phyloP scores from a whole-genome alignment of 2,797 vertebrate species.

The Crenuchus spilurus region DNA sequence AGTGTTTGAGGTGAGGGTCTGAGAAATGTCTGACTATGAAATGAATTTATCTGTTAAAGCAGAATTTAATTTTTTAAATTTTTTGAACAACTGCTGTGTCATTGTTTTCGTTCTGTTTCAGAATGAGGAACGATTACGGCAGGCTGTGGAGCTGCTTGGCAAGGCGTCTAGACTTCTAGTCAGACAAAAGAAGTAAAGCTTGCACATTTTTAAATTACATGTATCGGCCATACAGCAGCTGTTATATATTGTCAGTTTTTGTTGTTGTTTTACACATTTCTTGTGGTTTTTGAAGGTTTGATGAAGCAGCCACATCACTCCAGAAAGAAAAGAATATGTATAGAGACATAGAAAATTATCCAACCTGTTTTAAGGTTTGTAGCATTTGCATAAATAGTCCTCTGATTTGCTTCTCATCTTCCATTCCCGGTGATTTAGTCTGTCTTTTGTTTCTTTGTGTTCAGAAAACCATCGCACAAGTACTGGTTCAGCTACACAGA shows the following conservation, averaged over 20 bases:
- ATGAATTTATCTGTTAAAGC: background rate
- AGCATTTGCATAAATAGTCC: background rate
- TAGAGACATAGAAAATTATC: conserved; percentile 89
- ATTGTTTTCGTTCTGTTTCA: conserved; percentile 44
- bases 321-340: conserved; percentile 90
- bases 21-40: background rate
- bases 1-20: conserved; percentile 83
- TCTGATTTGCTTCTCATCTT: background rate
- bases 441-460: conserved; percentile 8
- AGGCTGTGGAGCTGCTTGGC: conserved; percentile 85
- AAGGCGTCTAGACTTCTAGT: conserved; percentile 87
- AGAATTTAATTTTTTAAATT: background rate
- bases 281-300: conserved; percentile 82
- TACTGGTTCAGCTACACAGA: conserved; percentile 87
- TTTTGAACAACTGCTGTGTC: background rate
- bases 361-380: conserved; percentile 87
- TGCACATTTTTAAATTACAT: background rate
- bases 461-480: conserved; percentile 91
- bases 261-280: too few relatives aligned
- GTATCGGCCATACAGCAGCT: background rate
- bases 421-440: too few relatives aligned
- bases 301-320: conserved; percentile 84
- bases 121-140: conserved; percentile 88
- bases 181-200: conserved; percentile 80
- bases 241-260: too few relatives aligned